Conservation (phyloP, 2,113 vertebrate genomes). For the Muntiacus reevesi region DNA sequence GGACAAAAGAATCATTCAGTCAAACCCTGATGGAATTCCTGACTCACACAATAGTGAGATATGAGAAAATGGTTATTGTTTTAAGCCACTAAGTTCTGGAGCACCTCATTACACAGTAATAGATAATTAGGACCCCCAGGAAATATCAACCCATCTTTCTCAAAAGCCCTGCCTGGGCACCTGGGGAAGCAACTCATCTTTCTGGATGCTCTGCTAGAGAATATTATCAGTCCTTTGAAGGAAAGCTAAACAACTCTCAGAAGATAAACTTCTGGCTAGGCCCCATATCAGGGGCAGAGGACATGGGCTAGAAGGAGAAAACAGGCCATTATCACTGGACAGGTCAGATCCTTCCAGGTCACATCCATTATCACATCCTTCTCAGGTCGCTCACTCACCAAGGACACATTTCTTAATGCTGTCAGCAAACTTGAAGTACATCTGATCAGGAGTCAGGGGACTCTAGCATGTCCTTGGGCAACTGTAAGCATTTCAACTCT, state of each 20-base stretch:
- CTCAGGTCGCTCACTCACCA: slow-evolving; percentile 73
- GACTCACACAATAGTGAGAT: background rate
- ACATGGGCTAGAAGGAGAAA: background rate
- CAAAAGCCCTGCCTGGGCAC: background rate
- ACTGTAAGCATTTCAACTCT: slow-evolving; percentile 87
- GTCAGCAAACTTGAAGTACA: slow-evolving; percentile 88
- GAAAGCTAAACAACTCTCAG: background rate
- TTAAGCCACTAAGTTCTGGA: background rate
- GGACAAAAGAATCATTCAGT: background rate
- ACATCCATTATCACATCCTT: background rate
- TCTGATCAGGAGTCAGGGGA: slow-evolving; percentile 81
- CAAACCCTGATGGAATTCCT: background rate
- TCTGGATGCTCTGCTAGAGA: slow-evolving; percentile 81
- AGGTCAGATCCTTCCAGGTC: background rate
- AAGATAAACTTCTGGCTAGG: background rate
- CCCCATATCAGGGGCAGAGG: background rate
- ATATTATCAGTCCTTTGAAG: slow-evolving; percentile 85
- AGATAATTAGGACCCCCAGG: background rate
- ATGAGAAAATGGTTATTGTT: background rate
- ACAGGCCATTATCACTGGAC: background rate
- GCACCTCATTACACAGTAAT: background rate
- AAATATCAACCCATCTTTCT: background rate
- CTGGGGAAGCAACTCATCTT: slow-evolving; percentile 78
- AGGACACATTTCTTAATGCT: slow-evolving; percentile 87
- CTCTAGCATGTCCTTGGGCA: slow-evolving; percentile 83